Evolutionary conservation across 2,113 vertebrate species (phyloP), one percentile per base, ranked within the genome.

Genomic region (Prunella himalayana): DNA sequence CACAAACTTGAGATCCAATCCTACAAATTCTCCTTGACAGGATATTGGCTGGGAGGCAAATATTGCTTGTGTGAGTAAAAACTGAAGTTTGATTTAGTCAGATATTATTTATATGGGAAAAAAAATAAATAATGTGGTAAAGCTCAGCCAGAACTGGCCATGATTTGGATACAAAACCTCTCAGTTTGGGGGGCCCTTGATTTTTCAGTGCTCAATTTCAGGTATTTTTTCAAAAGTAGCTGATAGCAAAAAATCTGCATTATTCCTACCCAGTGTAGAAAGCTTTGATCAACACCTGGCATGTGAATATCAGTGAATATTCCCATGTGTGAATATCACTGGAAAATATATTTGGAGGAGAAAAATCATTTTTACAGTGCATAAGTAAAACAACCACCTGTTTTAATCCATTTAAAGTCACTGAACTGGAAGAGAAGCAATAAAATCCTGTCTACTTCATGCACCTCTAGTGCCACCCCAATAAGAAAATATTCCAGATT

Each of bases 401-500:
- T 82, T 93, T 95, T 69, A 92, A 85, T 96, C 94, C 60, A 53
- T 81, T 96, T 86, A 50, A 96, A 76, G 61, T 89, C 87, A 69
- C 41, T 94, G 69, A 91, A 92, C 47, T 39, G 88, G 84, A 27
- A 97, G 81, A 63, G 94, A 97, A 82, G 80, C 75, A 96, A 90
- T 97, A 96, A 97, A 97, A 82, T 72, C 51, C 86, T 82, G 15
- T 72, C 77, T 91, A 33, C 44, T 84, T 86, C 42, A 17, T 50
- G 65, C 51, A 82, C 37, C 80, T 81, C 72, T 19, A 94, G 63
- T 64, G 61, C 76, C 83, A 63, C 87, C 63, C 69, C 82, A 91
- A 80, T 85, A 97, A 96, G 96, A 97, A 96, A 98, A 86, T 86
- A 95, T 65, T 94, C 92, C 95, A 96, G 89, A 95, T 97, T 97